These are phyloP conservation scores for Oopsacas minuta DNA, from an alignment of 37 sponge, comb jelly and placozoan species.

Conservation along the genomic window DNA sequence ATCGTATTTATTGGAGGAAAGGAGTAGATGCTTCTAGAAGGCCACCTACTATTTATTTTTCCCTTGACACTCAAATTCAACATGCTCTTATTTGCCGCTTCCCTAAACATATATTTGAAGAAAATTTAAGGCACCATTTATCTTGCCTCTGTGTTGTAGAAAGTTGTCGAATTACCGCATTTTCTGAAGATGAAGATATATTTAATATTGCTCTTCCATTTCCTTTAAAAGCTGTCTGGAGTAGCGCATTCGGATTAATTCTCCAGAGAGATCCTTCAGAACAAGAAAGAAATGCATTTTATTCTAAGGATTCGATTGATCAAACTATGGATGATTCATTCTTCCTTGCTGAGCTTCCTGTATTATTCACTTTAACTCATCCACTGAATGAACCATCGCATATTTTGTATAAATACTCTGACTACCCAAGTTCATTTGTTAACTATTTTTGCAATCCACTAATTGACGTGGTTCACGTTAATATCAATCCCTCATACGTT, in stretches of 20 bases:
- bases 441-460: slow-evolving; percentile 1
- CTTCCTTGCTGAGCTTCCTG: not conserved
- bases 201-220: slow-evolving; percentile 13
- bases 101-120: not conserved
- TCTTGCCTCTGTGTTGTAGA: not conserved
- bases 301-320: not conserved
- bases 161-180: not conserved
- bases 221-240: not conserved
- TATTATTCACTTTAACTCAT: not conserved
- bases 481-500: not conserved
- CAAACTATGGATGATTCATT: not conserved
- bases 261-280: not conserved
- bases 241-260: not conserved
- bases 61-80: not conserved
- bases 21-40: not conserved
- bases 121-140: not conserved
- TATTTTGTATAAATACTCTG: not conserved
- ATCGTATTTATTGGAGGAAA: not conserved
- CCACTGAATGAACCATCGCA: not conserved
- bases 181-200: not conserved
- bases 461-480: not conserved
- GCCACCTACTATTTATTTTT: not conserved
- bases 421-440: not conserved
- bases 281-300: not conserved
- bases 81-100: not conserved